These are phyloP conservation scores for Acrocephalus scirpaceus DNA, from an alignment of 2,797 vertebrate genomes.

Conservation along the genomic window DNA sequence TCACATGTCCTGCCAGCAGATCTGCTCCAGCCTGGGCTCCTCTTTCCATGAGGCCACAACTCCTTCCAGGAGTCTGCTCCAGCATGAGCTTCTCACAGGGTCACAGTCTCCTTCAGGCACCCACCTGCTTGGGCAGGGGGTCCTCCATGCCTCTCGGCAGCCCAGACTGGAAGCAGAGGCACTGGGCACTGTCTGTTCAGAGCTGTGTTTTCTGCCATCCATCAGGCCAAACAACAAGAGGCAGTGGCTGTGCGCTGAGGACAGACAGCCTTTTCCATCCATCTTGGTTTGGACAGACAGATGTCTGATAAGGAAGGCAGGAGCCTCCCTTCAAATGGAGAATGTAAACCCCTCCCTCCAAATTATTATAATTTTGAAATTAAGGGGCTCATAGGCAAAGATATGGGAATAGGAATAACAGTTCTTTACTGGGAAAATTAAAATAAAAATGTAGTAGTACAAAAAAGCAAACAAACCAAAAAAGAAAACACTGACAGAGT, in stretches of 20 bases:
- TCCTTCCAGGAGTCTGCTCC: neutral
- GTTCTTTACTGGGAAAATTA: neutral
- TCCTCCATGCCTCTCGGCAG: neutral
- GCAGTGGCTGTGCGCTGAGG: neutral
- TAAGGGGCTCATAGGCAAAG: neutral
- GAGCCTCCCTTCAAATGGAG: neutral
- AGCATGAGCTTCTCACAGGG: too few relatives aligned
- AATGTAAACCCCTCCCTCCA: neutral
- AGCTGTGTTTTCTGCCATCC: neutral
- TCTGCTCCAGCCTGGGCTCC: neutral
- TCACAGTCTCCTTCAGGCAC: too few relatives aligned
- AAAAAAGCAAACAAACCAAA: neutral
- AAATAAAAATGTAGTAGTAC: neutral
- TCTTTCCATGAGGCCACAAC: neutral
- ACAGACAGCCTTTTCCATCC: neutral
- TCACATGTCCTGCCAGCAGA: neutral
- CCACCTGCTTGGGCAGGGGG: neutral
- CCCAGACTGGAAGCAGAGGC: neutral
- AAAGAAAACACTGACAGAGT: neutral
- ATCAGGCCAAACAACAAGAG: rapidly evolving
- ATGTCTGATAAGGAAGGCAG: neutral
- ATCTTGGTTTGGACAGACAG: neutral
- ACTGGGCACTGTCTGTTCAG: neutral
- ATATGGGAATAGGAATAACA: neutral
- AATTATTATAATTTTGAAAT: neutral